Evolutionary conservation across 2,888 invertebrate species (phyloP).

Genomic region (Arge pagana): DNA sequence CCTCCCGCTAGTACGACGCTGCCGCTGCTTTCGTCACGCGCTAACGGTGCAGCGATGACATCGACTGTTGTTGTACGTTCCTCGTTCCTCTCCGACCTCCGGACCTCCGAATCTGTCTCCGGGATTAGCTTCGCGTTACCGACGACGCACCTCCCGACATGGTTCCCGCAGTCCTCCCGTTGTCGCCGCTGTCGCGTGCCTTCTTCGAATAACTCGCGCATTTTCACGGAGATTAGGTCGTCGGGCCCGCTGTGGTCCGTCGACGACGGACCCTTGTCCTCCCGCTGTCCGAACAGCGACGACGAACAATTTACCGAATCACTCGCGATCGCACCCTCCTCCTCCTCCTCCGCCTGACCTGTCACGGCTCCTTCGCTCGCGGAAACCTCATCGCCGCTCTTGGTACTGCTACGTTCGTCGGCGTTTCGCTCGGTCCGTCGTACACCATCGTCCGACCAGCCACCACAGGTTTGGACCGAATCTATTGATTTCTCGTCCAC

Average conservation of each 20-base stretch:
- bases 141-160: slow-evolving; percentile 63
- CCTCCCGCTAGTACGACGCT: slow-evolving; percentile 32
- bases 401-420: not conserved
- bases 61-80: slow-evolving; percentile 41
- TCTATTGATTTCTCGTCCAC: slow-evolving; percentile 16
- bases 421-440: no score
- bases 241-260: slow-evolving; percentile 36
- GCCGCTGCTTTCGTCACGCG: slow-evolving; percentile 38
- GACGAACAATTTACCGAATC: no score
- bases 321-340: slow-evolving; percentile 6
- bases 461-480: slow-evolving; percentile 11
- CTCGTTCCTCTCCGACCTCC: slow-evolving; percentile 65
- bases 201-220: slow-evolving; percentile 42
- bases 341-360: slow-evolving; percentile 13
- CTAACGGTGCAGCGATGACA: no score
- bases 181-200: slow-evolving; percentile 25
- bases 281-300: no score
- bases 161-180: slow-evolving; percentile 55
- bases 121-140: slow-evolving; percentile 63
- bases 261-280: slow-evolving; percentile 20
- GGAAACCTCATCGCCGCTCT: not conserved
- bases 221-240: slow-evolving; percentile 42
- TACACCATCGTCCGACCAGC: not conserved
- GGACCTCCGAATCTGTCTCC: no score
- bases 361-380: not conserved